Percentiles rank a stretch among this genome's conserved stretches.
phyloP scores from a whole-genome alignment of 1,140 invertebrate genomes.

The Nylanderia fulva region DNA sequence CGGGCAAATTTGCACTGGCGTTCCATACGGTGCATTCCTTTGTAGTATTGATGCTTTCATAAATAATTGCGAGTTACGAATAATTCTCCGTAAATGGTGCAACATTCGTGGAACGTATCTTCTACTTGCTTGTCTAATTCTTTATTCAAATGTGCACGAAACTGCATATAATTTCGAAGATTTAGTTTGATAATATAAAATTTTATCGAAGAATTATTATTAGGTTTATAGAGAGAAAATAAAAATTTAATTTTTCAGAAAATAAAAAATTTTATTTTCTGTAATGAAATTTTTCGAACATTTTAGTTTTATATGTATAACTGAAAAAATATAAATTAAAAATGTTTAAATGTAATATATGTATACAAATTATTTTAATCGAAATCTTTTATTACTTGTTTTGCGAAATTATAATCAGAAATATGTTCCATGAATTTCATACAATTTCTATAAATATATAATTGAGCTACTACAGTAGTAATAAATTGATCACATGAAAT shows the following conservation, averaged over 20 bases:
- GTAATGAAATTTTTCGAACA: constrained; percentile 1
- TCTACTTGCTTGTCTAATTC: constrained; percentile 16
- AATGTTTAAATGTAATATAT: neutral
- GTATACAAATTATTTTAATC: neutral
- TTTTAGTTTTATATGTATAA: neutral
- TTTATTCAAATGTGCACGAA: neutral
- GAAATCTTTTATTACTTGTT: neutral
- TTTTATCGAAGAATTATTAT: neutral
- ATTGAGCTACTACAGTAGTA: neutral
- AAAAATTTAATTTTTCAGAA: neutral
- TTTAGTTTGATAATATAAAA: neutral
- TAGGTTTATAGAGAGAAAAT: neutral
- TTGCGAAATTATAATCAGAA: neutral
- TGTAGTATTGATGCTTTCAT: constrained; percentile 31
- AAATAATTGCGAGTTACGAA: constrained; percentile 49
- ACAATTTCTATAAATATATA: neutral
- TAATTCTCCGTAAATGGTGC: constrained; percentile 10
- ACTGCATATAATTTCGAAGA: neutral
- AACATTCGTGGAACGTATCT: neutral
- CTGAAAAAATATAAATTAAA: neutral
- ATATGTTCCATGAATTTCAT: neutral
- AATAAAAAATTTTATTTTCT: constrained; percentile 2
- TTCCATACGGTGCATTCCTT: constrained; percentile 52
- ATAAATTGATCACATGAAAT: neutral
- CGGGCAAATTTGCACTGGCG: constrained; percentile 22